Evolutionary conservation across 2,113 vertebrate genomes (phyloP), one percentile per base, ranked within the genome.

Genomic region (Machaerirhynchus nigripectus): DNA sequence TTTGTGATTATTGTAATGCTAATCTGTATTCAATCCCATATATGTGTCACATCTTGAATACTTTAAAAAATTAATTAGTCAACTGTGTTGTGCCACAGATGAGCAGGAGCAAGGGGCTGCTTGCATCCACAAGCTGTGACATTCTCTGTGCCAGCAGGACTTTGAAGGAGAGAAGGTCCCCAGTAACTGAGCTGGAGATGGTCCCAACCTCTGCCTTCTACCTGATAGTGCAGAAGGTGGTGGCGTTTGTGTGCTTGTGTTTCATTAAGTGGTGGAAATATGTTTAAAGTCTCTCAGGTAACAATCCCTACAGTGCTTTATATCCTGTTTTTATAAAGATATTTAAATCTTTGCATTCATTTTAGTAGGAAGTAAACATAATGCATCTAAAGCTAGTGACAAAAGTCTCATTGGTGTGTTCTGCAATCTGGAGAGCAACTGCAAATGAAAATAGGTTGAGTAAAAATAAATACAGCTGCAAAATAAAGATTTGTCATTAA

Each of bases 61-160:
- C 76, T 95, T 95, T 2, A 84, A 91, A 92, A 96, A 95, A 96
- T 95, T 93, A 96, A 94, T 97, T 96, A 97, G 94, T 87, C 78
- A 35, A 61, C 85, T 90, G 49, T 86, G 70, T 74, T 92, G 90
- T 77, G 90, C 59, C 80, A 70, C 83, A 90, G 91, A 94, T 90
- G 94, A 96, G 88, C 90, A 31, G 68, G 77, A 93, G 86, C 88
- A 70, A 93, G 82, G 19, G 39, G 60, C 33, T 86, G 64, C 78
- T 60, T 90, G 89, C 50, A 86, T 77, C 42, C 86, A 44, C 80
- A 89, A 78, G 90, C 95, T 96, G 93, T 93, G 95, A 53, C 75
- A 21, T 61, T 80, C 63, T 80, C 50, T 77, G n/a, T 93, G 94
- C 92, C 83, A 95, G 9, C 28, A n/a, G 39, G 75, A 33, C 35